Evolutionary conservation across 2,888 invertebrate species (phyloP).

Genomic region (Neoitamus cyanurus): DNA sequence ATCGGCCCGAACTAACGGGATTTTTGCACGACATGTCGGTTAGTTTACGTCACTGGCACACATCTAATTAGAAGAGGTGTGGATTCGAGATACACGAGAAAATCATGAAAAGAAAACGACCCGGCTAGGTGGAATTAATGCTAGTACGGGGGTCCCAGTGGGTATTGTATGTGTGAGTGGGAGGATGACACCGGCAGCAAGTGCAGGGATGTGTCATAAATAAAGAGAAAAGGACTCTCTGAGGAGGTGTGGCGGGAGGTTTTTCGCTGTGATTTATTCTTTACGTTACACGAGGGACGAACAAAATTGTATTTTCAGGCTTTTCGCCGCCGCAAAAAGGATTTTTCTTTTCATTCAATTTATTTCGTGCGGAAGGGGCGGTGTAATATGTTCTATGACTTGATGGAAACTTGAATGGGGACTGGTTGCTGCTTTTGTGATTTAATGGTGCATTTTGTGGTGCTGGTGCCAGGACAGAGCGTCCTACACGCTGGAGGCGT

Average conservation of each 20-base stretch:
- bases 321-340: neutral
- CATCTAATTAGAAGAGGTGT: constrained; percentile 16
- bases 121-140: neutral
- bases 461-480: neutral
- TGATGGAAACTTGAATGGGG: too few relatives aligned
- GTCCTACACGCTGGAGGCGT: neutral
- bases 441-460: neutral
- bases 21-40: neutral
- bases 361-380: neutral
- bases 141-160: neutral
- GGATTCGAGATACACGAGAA: neutral
- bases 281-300: neutral
- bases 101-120: neutral
- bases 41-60: neutral
- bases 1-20: neutral
- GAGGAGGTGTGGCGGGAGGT: neutral
- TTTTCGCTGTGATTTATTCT: neutral
- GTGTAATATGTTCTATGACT: neutral
- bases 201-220: neutral
- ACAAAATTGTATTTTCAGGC: neutral
- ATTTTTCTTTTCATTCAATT: neutral
- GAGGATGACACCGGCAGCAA: neutral
- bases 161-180: neutral
- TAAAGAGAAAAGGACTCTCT: neutral
- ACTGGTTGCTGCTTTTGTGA: neutral